Evolutionary conservation across 2,888 invertebrate genomes (phyloP).

Genomic region (Drosophila seclusa): DNA sequence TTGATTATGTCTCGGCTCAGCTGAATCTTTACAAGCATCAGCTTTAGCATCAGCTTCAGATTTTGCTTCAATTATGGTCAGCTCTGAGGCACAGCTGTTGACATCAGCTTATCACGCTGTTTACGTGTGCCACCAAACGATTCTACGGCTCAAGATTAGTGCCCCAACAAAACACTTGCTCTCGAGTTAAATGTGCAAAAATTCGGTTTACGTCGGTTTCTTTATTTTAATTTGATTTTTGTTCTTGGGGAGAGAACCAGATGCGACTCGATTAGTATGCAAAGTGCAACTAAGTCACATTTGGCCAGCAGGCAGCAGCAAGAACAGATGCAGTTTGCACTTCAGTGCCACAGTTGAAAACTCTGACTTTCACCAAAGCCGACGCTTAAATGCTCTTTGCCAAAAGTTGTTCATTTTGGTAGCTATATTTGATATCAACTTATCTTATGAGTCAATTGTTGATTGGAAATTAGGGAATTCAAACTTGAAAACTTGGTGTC

Average conservation of each 20-base stretch:
- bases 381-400: background rate
- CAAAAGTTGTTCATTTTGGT: too few relatives aligned
- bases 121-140: constrained; percentile 54
- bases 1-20: constrained; percentile 27
- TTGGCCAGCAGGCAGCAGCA: constrained; percentile 13
- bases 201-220: constrained; percentile 35
- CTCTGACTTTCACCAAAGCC: fast-evolving
- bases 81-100: constrained; percentile 18
- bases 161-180: constrained; percentile 1
- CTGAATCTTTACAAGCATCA: background rate
- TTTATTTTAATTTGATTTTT: background rate
- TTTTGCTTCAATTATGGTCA: constrained; percentile 1
- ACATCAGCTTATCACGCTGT: constrained; percentile 70
- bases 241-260: background rate
- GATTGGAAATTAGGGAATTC: background rate
- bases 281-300: constrained; percentile 55
- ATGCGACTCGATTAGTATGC: constrained; percentile 36
- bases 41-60: background rate
- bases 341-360: background rate
- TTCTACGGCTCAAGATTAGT: constrained; percentile 17
- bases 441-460: background rate
- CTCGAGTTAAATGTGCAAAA: background rate
- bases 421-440: too few relatives aligned
- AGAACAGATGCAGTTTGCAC: background rate
- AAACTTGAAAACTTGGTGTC: background rate